These are phyloP conservation scores for Limosa lapponica DNA, from an alignment of 2,797 vertebrate genomes.

Conservation along the genomic window DNA sequence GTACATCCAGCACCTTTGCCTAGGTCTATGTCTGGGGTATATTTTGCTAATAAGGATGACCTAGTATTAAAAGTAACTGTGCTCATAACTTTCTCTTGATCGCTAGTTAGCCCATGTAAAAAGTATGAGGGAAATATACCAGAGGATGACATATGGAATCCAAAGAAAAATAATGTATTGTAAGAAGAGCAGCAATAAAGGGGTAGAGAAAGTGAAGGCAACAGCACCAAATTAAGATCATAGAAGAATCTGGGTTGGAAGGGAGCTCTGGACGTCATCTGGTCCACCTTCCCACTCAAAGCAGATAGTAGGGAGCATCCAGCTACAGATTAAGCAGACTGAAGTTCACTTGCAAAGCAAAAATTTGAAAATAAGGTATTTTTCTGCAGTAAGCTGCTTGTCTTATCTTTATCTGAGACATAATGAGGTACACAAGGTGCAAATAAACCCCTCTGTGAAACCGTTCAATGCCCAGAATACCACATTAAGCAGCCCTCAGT, in stretches of 20 bases:
- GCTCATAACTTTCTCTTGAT: not conserved
- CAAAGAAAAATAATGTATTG: not conserved
- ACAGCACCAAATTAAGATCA: not conserved
- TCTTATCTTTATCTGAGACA: not conserved
- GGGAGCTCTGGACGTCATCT: not conserved
- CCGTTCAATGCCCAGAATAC: not conserved
- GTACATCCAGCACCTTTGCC: not conserved
- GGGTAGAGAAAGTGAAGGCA: not conserved
- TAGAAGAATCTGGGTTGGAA: not conserved
- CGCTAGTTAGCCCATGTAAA: not conserved
- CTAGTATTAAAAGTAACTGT: not conserved
- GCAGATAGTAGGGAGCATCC: not conserved
- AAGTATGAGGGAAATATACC: not conserved
- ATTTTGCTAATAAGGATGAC: not conserved
- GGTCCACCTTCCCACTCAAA: not conserved
- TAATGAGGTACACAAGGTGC: not conserved
- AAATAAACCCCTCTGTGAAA: not conserved
- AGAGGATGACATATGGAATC: not conserved
- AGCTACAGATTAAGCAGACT: not conserved
- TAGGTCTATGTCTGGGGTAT: not conserved
- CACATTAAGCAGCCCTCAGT: not conserved
- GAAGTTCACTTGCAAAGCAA: not conserved
- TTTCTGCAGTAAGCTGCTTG: not conserved
- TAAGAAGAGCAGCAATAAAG: not conserved
- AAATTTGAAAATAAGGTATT: not conserved